Conservation (phyloP, 2,888 invertebrate species). For the Esperia sulphurella region DNA sequence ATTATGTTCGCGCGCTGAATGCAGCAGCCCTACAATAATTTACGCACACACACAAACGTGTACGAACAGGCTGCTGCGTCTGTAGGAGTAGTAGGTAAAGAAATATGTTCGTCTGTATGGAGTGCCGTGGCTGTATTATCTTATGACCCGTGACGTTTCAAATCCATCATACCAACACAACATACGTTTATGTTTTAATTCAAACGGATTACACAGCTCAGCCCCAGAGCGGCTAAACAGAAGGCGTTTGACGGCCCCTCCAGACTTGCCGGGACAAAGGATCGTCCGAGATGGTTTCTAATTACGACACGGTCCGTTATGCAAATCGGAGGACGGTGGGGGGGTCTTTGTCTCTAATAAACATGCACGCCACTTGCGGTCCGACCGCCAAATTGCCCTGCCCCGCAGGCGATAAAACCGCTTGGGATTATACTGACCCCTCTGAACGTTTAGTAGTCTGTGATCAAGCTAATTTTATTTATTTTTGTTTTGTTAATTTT, state of each 20-base stretch:
- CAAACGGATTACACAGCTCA: slow-evolving; percentile 25
- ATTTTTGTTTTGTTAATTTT: too few species aligned
- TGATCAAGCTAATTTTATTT: not conserved
- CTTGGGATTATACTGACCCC: not conserved
- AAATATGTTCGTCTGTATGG: too few species aligned
- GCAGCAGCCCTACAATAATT: too few species aligned
- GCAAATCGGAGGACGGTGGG: slow-evolving; percentile 60
- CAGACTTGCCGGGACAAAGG: slow-evolving; percentile 69
- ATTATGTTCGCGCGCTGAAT: too few species aligned
- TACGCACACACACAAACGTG: too few species aligned
- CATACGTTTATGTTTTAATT: not conserved
- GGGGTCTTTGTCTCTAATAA: slow-evolving; percentile 73
- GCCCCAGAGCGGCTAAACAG: slow-evolving; percentile 59
- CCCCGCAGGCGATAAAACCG: slow-evolving; percentile 10
- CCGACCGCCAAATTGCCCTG: slow-evolving; percentile 67
- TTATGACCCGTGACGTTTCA: too few species aligned
- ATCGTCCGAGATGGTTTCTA: slow-evolving; percentile 75
- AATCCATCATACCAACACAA: not conserved
- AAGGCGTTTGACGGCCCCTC: slow-evolving; percentile 60
- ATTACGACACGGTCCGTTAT: slow-evolving; percentile 77
- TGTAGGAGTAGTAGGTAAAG: too few species aligned
- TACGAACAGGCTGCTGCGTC: too few species aligned
- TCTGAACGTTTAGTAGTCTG: not conserved
- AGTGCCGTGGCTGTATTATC: too few species aligned
- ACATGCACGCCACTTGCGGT: slow-evolving; percentile 74